These are phyloP conservation scores for Dasysyrphus albostriatus DNA, from an alignment of 2,888 invertebrate species.

Conservation along the genomic window DNA sequence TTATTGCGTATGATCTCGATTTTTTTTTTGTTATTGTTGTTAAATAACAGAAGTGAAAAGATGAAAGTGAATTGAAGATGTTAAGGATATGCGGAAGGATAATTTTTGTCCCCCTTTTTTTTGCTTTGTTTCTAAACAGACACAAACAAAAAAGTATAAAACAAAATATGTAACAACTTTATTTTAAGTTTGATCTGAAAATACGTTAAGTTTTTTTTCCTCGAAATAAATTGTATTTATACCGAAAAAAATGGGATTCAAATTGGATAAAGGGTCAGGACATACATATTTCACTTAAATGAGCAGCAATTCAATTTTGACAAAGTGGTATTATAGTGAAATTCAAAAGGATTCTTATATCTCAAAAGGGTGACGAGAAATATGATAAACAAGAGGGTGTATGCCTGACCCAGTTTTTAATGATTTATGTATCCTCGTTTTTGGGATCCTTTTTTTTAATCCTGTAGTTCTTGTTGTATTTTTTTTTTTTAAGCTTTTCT, in stretches of 20 bases:
- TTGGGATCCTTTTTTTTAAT: background rate
- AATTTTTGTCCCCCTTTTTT: background rate
- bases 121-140: background rate
- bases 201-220: conserved; percentile 32
- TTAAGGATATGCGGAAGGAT: conserved; percentile 4
- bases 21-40: background rate
- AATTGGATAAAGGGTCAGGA: background rate
- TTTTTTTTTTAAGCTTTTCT: background rate
- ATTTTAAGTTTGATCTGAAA: conserved; percentile 36
- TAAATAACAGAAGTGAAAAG: background rate
- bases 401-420: conserved; percentile 59
- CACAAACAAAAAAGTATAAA: background rate
- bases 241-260: conserved; percentile 33
- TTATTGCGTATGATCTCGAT: conserved; percentile 20
- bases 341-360: conserved; percentile 54
- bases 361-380: conserved; percentile 43
- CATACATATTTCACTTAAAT: conserved; percentile 30
- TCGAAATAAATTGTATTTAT: conserved; percentile 52
- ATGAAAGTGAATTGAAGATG: conserved; percentile 52
- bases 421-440: background rate
- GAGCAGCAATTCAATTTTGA: conserved; percentile 55
- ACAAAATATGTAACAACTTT: conserved; percentile 27
- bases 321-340: conserved; percentile 52
- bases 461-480: background rate
- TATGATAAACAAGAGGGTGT: conserved; percentile 7